A percentile compares a stretch with the other conserved stretches of the same genome.
Conservation (phyloP, 2,113 vertebrate species). For the Morone saxatilis region DNA sequence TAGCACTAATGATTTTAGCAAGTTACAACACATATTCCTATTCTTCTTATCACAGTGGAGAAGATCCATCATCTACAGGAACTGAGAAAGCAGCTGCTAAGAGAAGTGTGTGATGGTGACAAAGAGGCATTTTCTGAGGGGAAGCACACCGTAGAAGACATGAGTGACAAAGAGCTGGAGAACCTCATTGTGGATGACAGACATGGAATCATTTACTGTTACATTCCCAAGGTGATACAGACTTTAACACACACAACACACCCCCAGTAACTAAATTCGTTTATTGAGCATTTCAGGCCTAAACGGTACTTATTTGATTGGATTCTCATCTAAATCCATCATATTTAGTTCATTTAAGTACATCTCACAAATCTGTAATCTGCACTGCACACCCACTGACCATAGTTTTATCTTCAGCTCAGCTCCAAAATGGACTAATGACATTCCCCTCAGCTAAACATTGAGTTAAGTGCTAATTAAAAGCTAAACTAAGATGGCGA, state of each 20-base stretch:
- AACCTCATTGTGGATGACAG: constrained; percentile 54
- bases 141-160: background rate
- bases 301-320: background rate
- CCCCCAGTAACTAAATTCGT: too few species aligned
- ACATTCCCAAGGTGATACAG: constrained; percentile 54
- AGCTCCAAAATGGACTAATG: too few species aligned
- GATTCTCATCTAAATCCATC: too few species aligned
- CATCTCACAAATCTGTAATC: too few species aligned
- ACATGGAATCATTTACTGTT: constrained; percentile 57
- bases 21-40: background rate
- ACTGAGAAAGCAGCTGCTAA: constrained; percentile 21
- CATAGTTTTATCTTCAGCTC: too few species aligned
- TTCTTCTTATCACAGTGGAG: background rate
- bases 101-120: background rate
- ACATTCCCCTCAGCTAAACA: too few species aligned
- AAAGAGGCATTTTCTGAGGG: background rate
- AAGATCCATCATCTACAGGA: background rate
- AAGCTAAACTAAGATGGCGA: too few species aligned
- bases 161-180: fast-evolving
- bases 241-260: background rate
- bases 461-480: too few species aligned
- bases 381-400: too few species aligned
- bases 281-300: too few species aligned
- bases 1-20: background rate
- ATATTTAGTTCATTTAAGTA: too few species aligned